Evolutionary conservation across 2,113 vertebrate genomes (phyloP).

Genomic region (Onychostruthus taczanowskii): DNA sequence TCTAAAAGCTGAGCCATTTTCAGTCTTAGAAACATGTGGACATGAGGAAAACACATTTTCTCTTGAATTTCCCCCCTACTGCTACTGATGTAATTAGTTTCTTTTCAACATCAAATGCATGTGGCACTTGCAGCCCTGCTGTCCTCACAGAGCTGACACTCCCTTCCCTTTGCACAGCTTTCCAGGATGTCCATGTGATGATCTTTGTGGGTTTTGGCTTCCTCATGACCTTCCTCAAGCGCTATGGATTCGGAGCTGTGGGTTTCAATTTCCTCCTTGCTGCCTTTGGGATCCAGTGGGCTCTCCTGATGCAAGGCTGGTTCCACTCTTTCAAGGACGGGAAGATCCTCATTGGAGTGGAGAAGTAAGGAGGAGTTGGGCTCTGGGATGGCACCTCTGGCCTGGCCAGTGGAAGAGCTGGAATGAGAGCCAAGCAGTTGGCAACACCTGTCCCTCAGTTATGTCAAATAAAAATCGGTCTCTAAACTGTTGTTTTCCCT

Average conservation of each 20-base stretch:
- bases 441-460: background rate
- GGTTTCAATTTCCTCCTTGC: constrained; percentile 97
- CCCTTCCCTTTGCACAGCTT: constrained; percentile 76
- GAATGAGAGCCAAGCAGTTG: background rate
- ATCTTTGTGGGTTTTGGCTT: constrained; percentile 97
- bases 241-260: constrained; percentile 88
- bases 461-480: background rate
- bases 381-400: background rate
- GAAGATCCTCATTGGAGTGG: constrained; percentile 83
- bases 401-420: background rate
- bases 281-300: constrained; percentile 95
- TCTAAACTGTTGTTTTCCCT: background rate
- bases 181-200: constrained; percentile 98
- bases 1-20: background rate
- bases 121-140: background rate
- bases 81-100: background rate
- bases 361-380: constrained; percentile 76
- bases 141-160: background rate
- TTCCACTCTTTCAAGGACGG: constrained; percentile 79
- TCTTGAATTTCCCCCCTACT: background rate
- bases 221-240: constrained; percentile 96
- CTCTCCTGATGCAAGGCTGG: constrained; percentile 97
- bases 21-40: background rate
- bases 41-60: background rate
- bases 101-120: background rate